Conservation (phyloP, 1,140 invertebrate genomes). For the Drosophila nikananu region DNA sequence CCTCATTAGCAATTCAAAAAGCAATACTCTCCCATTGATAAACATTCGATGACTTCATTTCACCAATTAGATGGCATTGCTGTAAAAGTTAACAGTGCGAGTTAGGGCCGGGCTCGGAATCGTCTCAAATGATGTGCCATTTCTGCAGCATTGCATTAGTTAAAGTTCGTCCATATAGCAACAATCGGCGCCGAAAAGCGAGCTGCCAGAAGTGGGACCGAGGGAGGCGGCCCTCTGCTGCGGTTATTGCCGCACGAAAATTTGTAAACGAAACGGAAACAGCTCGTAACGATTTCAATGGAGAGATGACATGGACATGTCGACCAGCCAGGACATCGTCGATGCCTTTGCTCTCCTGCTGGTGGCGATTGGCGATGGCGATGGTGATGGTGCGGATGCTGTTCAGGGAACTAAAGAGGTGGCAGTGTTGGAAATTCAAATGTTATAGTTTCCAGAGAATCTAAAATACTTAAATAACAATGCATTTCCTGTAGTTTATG, state of each 20-base stretch:
- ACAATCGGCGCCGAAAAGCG: slow-evolving; percentile 52
- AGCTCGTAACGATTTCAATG: slow-evolving; percentile 81
- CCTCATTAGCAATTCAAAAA: slow-evolving; percentile 41
- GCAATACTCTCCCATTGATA: slow-evolving; percentile 46
- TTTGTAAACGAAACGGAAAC: slow-evolving; percentile 82
- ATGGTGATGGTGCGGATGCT: slow-evolving; percentile 9
- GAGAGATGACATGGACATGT: slow-evolving; percentile 76
- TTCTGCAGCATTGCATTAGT: slow-evolving; percentile 62
- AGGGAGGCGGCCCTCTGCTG: slow-evolving; percentile 57
- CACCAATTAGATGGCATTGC: slow-evolving; percentile 73
- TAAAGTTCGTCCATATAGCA: slow-evolving; percentile 44
- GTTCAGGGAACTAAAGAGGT: slow-evolving; percentile 4
- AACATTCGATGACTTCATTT: slow-evolving; percentile 66
- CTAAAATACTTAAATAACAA: neutral
- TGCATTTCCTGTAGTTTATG: too few relatives aligned
- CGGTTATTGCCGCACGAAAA: slow-evolving; percentile 80
- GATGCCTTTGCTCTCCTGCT: slow-evolving; percentile 24
- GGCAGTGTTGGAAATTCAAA: neutral
- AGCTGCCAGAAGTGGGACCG: neutral
- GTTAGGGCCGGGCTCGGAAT: slow-evolving; percentile 33
- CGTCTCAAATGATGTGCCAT: slow-evolving; percentile 67
- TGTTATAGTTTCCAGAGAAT: neutral
- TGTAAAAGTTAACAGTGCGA: slow-evolving; percentile 68
- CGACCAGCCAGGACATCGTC: slow-evolving; percentile 50
- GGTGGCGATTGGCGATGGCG: slow-evolving; percentile 4